These are phyloP conservation scores for Xenopus petersii DNA, from an alignment of 2,797 vertebrate species.

Conservation along the genomic window DNA sequence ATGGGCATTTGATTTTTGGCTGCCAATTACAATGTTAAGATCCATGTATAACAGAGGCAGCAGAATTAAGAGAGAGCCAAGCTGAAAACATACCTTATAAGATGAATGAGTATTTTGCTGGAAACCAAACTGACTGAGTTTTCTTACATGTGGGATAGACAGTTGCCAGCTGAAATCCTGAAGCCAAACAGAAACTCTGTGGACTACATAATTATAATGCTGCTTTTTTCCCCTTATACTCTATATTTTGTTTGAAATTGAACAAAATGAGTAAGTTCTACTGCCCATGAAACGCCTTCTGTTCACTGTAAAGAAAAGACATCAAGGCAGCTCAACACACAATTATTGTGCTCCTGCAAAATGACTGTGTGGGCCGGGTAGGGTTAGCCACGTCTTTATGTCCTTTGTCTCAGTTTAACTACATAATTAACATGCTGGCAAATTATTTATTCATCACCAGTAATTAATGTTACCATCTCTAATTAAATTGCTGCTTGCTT, in stretches of 20 bases:
- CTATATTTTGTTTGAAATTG: constrained; percentile 21
- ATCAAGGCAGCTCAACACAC: not conserved
- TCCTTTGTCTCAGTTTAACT: constrained; percentile 37
- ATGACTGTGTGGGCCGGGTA: not conserved
- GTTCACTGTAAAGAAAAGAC: constrained; percentile 26
- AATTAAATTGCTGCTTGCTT: too few species aligned
- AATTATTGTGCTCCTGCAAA: not conserved
- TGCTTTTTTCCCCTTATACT: not conserved
- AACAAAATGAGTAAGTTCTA: constrained; percentile 5
- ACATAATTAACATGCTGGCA: constrained; percentile 22
- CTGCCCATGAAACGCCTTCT: constrained; percentile 18
- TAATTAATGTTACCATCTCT: too few species aligned
- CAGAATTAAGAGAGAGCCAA: not conserved
- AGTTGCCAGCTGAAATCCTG: not conserved
- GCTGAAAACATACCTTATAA: not conserved
- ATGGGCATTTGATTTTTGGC: too few species aligned
- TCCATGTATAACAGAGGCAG: too few species aligned
- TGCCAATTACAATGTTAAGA: too few species aligned
- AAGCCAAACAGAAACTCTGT: constrained; percentile 10
- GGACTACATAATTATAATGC: constrained; percentile 1
- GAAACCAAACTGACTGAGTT: not conserved
- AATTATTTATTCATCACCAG: constrained; percentile 69
- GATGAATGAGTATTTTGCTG: not conserved
- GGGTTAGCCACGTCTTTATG: not conserved
- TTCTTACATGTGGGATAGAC: constrained; percentile 13